Conservation (phyloP, 2,113 vertebrate species). For the Noturus placidus region DNA sequence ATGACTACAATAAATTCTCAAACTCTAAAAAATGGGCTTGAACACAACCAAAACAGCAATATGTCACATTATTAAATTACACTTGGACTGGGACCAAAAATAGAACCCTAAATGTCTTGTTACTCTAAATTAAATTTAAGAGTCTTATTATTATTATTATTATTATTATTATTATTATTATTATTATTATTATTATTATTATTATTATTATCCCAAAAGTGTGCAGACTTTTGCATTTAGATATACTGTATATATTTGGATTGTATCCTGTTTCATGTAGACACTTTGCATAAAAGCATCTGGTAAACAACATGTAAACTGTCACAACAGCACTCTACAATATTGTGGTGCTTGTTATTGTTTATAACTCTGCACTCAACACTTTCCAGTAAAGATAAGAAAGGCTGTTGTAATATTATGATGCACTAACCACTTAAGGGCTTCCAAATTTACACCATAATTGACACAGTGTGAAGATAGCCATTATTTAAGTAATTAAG, state of each 20-base stretch:
- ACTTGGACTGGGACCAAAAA: neutral
- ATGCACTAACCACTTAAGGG: neutral
- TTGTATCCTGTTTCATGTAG: neutral
- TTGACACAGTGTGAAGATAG: neutral
- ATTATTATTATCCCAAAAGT: neutral
- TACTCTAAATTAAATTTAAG: neutral
- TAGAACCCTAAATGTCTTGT: neutral
- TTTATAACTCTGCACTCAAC: neutral
- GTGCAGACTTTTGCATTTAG: neutral
- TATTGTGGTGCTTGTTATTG: neutral
- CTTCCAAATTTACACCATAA: neutral
- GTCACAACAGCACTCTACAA: neutral
- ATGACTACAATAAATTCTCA: neutral
- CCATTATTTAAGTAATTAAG: constrained; percentile 16
- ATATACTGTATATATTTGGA: neutral
- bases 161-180: too few species aligned
- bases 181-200: too few species aligned
- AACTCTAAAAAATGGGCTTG: neutral
- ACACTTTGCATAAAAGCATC: neutral
- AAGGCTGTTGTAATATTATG: neutral
- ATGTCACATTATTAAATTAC: neutral
- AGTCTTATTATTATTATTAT: too few species aligned
- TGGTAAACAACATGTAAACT: neutral
- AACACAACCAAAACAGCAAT: neutral
- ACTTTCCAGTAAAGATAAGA: neutral